Percentiles rank a stretch among this genome's conserved stretches.
These are phyloP conservation scores for Gymnosoma rotundatum DNA, from an alignment of 2,888 invertebrate species.

Conservation along the genomic window DNA sequence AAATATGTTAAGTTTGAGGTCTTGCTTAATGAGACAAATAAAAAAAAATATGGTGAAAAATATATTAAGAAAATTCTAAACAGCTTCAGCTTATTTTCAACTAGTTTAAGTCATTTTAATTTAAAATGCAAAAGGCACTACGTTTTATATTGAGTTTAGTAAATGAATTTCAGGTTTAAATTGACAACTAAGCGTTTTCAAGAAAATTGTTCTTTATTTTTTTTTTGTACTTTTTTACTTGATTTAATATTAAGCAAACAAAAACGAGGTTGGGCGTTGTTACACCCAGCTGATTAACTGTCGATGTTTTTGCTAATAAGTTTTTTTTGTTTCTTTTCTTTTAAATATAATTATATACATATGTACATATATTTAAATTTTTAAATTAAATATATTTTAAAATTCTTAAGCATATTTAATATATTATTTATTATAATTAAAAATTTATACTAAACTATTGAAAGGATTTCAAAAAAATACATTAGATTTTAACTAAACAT, in stretches of 20 bases:
- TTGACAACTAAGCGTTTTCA: not conserved
- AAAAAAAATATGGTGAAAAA: constrained; percentile 15
- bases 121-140: not conserved
- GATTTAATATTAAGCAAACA: constrained; percentile 62
- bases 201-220: constrained; percentile 22
- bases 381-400: constrained; percentile 5
- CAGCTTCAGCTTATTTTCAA: not conserved
- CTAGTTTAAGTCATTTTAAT: not conserved
- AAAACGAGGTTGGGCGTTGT: constrained; percentile 62
- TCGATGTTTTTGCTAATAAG: constrained; percentile 80
- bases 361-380: constrained; percentile 1
- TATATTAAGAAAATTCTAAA: not conserved
- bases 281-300: constrained; percentile 78
- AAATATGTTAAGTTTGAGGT: not conserved
- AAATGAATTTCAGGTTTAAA: too few species aligned
- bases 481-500: constrained; percentile 53
- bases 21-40: not conserved
- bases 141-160: not conserved
- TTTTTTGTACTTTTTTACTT: constrained; percentile 56
- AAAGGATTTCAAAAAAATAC: constrained; percentile 69
- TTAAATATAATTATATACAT: not conserved
- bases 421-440: constrained; percentile 29
- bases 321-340: constrained; percentile 53
- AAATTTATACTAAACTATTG: constrained; percentile 61
- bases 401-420: constrained; percentile 17